These are phyloP conservation scores for Bucorvus abyssinicus DNA, from an alignment of 2,797 vertebrate species.

Conservation along the genomic window DNA sequence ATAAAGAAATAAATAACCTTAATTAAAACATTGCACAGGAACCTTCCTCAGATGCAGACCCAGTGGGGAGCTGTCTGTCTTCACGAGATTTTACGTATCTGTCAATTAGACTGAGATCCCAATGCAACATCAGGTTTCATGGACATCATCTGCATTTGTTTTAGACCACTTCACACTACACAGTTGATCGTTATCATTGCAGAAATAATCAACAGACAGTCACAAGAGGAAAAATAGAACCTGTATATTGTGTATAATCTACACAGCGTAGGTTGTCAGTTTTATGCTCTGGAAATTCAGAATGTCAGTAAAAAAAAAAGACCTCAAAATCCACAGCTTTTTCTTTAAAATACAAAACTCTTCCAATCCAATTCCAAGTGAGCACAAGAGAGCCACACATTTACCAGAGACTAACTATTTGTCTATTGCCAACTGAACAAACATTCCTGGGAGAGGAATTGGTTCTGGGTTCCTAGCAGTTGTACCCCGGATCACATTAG, in stretches of 20 bases:
- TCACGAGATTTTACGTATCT: slow-evolving; percentile 57
- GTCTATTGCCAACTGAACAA: background rate
- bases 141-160: background rate
- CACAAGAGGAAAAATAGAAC: background rate
- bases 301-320: background rate
- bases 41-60: slow-evolving; percentile 34
- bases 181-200: fast-evolving
- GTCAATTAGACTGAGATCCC: slow-evolving; percentile 26
- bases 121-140: background rate
- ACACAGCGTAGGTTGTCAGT: background rate
- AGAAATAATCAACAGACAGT: background rate
- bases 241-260: background rate
- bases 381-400: background rate
- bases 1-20: slow-evolving; percentile 75
- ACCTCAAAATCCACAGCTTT: background rate
- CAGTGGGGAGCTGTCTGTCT: slow-evolving; percentile 62
- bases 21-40: slow-evolving; percentile 71
- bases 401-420: background rate
- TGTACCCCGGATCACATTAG: background rate
- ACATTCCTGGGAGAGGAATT: background rate
- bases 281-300: background rate
- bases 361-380: background rate
- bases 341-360: background rate
- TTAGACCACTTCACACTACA: background rate
- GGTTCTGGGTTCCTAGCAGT: background rate